Base-by-base conservation (phyloP, 2,797 vertebrate genomes). In the Mycteria americana region DNA sequence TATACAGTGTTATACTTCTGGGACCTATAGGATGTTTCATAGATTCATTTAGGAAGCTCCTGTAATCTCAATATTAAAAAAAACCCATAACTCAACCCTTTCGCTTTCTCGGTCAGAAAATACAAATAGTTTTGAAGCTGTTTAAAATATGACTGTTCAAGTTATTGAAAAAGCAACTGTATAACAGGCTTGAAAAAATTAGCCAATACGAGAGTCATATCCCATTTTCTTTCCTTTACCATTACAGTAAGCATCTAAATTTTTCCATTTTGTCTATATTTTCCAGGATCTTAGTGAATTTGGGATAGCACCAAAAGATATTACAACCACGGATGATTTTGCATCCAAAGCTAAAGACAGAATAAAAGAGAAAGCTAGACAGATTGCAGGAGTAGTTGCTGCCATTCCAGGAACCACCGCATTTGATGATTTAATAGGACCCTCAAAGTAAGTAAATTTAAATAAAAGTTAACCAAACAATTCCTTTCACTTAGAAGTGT, bases 221-320 rank as follows among this genome's bases (percentile, higher is more conserved):
- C 39, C 43, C 6, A 3, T 73, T 82, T 87, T 73, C 13, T 67
- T 93, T 70, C 43, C 27, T 81, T 77, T 69, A 56, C 6, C 11
- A 1, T 63, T 78, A 43, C 14, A 70, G 7, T 68, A 65, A 69
- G 14, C 37, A 63, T 82, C 4, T 57, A 13, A 17, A 3, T 41
- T 31, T 39, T 91, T 48, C 51, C 13, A 31, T 85, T 68, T 81
- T 94, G 37, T 64, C 21, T 89, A 0, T 80, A 13, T 85, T 91
- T 72, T 88, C 24, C 83, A 99, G 99, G 99, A 99, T 97, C 98
- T 99, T 23, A 75, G 99, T 68, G 99, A 99, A 95, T 99, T 99
- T 88, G 99, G 99, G 56, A 99, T 99, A 87, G 99, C 99, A 35
- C 99, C 99, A 30, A 98, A 95, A 73, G 98, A 98, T 24, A 99